A percentile compares a stretch with the other conserved stretches of the same genome.
Evolutionary conservation across 1,140 invertebrate genomes (phyloP).

Genomic region (Tetramorium simillimum): DNA sequence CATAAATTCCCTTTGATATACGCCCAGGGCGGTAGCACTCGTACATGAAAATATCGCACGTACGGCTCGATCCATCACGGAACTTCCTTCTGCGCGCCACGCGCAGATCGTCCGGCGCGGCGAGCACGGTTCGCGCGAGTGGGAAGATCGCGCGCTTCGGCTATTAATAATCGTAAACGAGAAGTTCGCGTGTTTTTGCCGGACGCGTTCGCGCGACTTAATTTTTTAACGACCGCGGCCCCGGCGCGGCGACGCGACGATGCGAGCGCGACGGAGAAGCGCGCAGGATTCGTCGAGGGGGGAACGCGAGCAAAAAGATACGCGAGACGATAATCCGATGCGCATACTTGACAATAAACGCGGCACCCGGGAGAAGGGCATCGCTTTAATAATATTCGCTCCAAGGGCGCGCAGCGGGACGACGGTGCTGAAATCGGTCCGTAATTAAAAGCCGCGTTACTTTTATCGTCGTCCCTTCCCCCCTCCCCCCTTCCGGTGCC

Average conservation of each 20-base stretch:
- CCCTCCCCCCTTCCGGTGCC: neutral
- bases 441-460: slow-evolving; percentile 57
- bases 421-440: slow-evolving; percentile 39
- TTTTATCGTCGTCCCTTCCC: slow-evolving; percentile 42
- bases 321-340: slow-evolving; percentile 32
- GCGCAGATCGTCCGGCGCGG: slow-evolving; percentile 41
- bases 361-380: neutral
- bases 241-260: neutral
- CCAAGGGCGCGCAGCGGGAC: slow-evolving; percentile 33
- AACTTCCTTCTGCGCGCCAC: slow-evolving; percentile 42
- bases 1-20: slow-evolving; percentile 56
- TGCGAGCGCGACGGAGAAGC: neutral
- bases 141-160: slow-evolving; percentile 51
- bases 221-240: slow-evolving; percentile 40
- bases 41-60: slow-evolving; percentile 51
- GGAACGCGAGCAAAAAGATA: neutral
- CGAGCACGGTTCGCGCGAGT: slow-evolving; percentile 20
- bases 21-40: slow-evolving; percentile 29
- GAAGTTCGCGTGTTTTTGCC: slow-evolving; percentile 61
- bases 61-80: slow-evolving; percentile 46
- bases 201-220: slow-evolving; percentile 40
- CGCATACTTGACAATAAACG: slow-evolving; percentile 51
- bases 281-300: too few relatives aligned
- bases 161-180: slow-evolving; percentile 62
- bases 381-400: slow-evolving; percentile 34